These are phyloP conservation scores for Drosophila melanosoma DNA, from an alignment of 2,888 invertebrate species.

Conservation along the genomic window DNA sequence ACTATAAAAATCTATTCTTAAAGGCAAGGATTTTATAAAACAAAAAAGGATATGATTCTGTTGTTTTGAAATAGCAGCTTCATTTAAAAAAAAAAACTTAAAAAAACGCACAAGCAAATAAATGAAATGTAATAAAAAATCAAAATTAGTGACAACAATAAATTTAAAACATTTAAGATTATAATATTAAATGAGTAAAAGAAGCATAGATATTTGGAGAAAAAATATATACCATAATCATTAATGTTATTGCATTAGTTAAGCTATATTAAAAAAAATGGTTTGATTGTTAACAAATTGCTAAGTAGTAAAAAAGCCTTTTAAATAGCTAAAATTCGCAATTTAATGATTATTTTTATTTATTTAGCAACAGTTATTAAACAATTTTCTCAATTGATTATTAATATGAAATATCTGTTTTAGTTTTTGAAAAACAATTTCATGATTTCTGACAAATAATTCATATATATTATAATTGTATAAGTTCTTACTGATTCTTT, in stretches of 20 bases:
- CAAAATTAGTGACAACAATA: slow-evolving; percentile 40
- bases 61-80: slow-evolving; percentile 12
- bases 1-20: neutral
- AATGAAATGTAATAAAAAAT: slow-evolving; percentile 6
- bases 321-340: slow-evolving; percentile 40
- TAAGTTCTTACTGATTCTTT: slow-evolving; percentile 4
- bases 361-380: neutral
- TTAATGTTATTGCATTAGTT: slow-evolving; percentile 37
- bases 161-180: slow-evolving; percentile 9
- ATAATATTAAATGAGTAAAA: slow-evolving; percentile 28
- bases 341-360: slow-evolving; percentile 12
- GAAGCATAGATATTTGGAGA: neutral
- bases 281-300: slow-evolving; percentile 27
- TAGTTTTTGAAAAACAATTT: slow-evolving; percentile 9
- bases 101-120: slow-evolving; percentile 13
- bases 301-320: slow-evolving; percentile 9
- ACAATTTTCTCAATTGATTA: neutral
- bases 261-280: slow-evolving; percentile 10
- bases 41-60: neutral
- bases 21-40: neutral
- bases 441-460: slow-evolving; percentile 1
- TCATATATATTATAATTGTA: slow-evolving; percentile 7
- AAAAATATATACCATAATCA: slow-evolving; percentile 34
- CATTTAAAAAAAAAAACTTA: neutral
- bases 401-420: slow-evolving; percentile 19